These are phyloP conservation scores for Rhinella marina DNA, from an alignment of 2,797 vertebrate genomes.

Conservation along the genomic window DNA sequence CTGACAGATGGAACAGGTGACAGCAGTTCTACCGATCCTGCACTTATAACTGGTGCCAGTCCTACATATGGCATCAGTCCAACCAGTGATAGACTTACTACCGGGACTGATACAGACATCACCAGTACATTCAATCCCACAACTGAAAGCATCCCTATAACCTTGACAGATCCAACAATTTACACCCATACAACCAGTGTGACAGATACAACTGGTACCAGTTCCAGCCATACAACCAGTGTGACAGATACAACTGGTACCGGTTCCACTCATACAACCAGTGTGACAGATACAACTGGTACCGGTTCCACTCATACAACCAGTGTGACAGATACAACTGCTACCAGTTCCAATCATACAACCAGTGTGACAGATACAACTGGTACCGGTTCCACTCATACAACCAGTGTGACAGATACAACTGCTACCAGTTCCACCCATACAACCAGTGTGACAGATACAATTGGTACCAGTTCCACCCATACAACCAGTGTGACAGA, in stretches of 20 bases:
- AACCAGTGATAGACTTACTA: not conserved
- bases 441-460: not conserved
- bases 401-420: not conserved
- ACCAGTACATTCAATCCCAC: not conserved
- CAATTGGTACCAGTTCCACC: not conserved
- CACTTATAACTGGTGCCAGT: too few relatives aligned
- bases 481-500: not conserved
- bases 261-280: too few relatives aligned
- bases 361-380: not conserved
- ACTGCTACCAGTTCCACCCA: rapidly evolving
- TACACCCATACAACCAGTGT: too few relatives aligned
- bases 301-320: not conserved
- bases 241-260: not conserved
- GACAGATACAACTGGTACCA: not conserved
- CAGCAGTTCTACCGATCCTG: too few relatives aligned
- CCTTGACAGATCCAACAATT: too few relatives aligned
- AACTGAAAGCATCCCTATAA: not conserved
- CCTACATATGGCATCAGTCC: too few relatives aligned
- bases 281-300: not conserved
- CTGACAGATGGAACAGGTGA: too few relatives aligned
- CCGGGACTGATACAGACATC: not conserved
- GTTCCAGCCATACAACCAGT: not conserved
- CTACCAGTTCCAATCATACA: not conserved
- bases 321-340: not conserved
- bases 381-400: not conserved